A percentile compares a stretch with the other conserved stretches of the same genome.
Conservation (phyloP, 2,797 vertebrate genomes). For the Dendrocincla fuliginosa region DNA sequence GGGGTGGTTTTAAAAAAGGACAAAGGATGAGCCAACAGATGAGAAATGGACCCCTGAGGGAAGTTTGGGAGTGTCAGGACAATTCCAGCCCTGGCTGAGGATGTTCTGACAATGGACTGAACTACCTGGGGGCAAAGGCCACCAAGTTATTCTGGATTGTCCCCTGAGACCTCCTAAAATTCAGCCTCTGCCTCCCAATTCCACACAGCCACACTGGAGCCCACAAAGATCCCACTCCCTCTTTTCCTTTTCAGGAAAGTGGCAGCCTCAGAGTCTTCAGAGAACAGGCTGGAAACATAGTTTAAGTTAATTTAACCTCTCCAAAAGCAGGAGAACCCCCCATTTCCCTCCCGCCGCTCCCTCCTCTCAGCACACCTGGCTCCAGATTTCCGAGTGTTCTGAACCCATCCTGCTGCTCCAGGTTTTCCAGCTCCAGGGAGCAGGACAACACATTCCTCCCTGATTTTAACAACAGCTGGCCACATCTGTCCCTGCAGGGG, state of each 20-base stretch:
- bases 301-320: not conserved
- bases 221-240: not conserved
- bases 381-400: not conserved
- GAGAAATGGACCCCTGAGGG: not conserved
- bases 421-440: not conserved
- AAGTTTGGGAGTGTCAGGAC: not conserved
- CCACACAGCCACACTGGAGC: fast-evolving
- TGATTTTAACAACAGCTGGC: not conserved
- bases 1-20: not conserved
- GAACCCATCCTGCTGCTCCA: fast-evolving
- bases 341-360: too few relatives aligned
- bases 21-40: not conserved
- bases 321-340: not conserved
- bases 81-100: not conserved
- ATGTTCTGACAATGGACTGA: not conserved
- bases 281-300: not conserved
- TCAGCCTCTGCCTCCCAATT: not conserved
- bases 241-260: not conserved
- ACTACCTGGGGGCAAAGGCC: not conserved
- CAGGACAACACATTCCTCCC: not conserved
- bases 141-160: not conserved
- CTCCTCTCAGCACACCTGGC: not conserved
- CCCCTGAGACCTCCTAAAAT: not conserved
- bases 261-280: not conserved
- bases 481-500: not conserved